Conservation (phyloP, 1,140 invertebrate species). For the Camponotus vicinus region DNA sequence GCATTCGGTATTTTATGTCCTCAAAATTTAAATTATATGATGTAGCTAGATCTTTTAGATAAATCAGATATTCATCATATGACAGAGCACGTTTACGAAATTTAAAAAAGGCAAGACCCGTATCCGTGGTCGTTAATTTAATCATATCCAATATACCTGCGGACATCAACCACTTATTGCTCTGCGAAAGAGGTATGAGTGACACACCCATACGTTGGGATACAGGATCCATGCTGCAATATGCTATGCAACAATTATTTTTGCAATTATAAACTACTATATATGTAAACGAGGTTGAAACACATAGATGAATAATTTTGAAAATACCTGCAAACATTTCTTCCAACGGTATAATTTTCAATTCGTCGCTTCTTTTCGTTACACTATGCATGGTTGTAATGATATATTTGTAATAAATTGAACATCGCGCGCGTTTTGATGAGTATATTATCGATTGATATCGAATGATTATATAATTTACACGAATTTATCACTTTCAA, state of each 20-base stretch:
- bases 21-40: conserved; percentile 69
- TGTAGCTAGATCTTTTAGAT: conserved; percentile 71
- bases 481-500: no score
- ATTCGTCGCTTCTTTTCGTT: no score
- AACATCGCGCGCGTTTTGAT: no score
- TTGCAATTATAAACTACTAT: background rate
- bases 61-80: conserved; percentile 74
- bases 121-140: conserved; percentile 88
- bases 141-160: conserved; percentile 89
- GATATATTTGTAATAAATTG: no score
- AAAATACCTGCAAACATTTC: background rate
- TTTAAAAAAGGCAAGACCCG: conserved; percentile 87
- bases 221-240: conserved; percentile 76
- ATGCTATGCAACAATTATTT: conserved; percentile 62
- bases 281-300: background rate
- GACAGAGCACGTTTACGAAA: conserved; percentile 85
- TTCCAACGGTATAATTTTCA: no score
- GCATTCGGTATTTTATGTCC: conserved; percentile 68
- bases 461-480: no score
- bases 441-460: no score
- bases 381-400: no score
- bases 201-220: conserved; percentile 59
- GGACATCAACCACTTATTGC: conserved; percentile 88
- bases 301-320: background rate
- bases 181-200: conserved; percentile 86